phyloP scores from a whole-genome alignment of 2,888 invertebrate species.

The Calliscelio sp. region DNA sequence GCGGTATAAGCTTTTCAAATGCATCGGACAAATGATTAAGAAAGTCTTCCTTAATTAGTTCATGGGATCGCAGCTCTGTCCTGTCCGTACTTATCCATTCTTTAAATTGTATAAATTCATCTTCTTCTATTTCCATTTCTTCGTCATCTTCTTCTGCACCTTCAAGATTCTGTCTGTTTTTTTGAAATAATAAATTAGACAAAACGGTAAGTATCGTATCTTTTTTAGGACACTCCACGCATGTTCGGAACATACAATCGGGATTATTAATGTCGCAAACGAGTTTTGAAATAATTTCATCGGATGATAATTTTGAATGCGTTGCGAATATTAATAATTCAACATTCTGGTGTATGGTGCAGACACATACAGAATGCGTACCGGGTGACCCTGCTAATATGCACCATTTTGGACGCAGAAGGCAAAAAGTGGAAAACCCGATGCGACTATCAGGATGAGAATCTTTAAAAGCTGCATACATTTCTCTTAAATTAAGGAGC shows the following conservation, averaged over 20 bases:
- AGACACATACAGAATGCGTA: neutral
- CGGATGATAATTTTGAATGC: neutral
- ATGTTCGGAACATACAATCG: constrained; percentile 14
- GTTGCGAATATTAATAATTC: neutral
- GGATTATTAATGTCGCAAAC: constrained; percentile 11
- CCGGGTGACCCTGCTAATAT: too few species aligned
- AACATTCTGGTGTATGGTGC: constrained; percentile 7
- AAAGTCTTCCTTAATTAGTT: neutral
- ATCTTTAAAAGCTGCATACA: too few species aligned
- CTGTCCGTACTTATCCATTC: constrained; percentile 12
- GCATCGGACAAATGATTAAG: neutral
- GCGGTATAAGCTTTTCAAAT: neutral
- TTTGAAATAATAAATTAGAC: too few species aligned
- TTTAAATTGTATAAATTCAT: neutral
- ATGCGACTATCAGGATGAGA: too few species aligned
- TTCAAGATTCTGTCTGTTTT: too few species aligned
- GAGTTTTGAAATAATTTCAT: neutral
- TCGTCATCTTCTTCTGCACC: constrained; percentile 7
- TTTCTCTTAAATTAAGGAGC: too few species aligned
- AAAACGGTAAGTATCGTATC: too few species aligned
- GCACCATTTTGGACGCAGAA: too few species aligned
- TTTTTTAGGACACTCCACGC: constrained; percentile 3
- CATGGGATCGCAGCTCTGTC: neutral
- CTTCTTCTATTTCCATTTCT: neutral
- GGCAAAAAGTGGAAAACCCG: too few species aligned